Conservation (phyloP, 2,113 vertebrate species). For the Nibea coibor region DNA sequence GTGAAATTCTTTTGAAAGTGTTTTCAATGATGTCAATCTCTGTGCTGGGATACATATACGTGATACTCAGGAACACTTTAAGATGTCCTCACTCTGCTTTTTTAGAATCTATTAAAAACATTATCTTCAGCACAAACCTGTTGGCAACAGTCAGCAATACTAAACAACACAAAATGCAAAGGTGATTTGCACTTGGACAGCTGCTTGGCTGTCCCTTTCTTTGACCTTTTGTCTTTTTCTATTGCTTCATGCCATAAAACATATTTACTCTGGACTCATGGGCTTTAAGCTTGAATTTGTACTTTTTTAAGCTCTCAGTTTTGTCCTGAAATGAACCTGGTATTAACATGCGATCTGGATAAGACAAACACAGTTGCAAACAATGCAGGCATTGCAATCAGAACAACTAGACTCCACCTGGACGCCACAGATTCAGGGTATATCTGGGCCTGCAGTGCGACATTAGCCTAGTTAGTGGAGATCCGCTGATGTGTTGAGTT, state of each 20-base stretch:
- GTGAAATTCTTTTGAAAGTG: conserved; percentile 3
- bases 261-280: neutral
- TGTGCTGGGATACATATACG: conserved; percentile 2
- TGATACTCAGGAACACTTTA: conserved; percentile 55
- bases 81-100: neutral
- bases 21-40: neutral
- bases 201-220: neutral
- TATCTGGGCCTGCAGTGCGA: neutral
- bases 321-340: neutral
- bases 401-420: neutral
- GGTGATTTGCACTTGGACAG: conserved; percentile 25
- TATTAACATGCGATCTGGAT: neutral
- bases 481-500: no score
- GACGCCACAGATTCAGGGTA: neutral
- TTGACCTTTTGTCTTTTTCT: conserved; percentile 14
- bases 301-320: conserved; percentile 6
- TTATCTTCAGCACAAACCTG: neutral
- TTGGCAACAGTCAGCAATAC: neutral
- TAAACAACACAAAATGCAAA: conserved; percentile 11
- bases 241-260: conserved; percentile 14
- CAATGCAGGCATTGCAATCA: neutral
- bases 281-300: conserved; percentile 18
- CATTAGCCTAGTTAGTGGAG: neutral
- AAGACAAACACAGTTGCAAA: neutral
- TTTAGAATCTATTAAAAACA: neutral